Evolutionary conservation across 2,797 vertebrate genomes (phyloP).

Genomic region (Melanotaenia nigrans): DNA sequence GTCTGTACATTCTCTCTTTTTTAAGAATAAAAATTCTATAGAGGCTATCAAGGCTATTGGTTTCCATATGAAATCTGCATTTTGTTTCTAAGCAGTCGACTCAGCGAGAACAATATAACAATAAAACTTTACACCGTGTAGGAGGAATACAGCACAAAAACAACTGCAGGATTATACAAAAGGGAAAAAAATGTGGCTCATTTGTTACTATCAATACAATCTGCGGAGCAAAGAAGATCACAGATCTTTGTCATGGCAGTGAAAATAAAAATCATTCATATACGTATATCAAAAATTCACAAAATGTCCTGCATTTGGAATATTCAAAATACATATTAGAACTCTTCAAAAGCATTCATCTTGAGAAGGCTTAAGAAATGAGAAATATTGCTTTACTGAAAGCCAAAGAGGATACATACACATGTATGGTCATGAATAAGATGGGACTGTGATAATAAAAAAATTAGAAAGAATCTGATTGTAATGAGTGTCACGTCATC

Average conservation of each 20-base stretch:
- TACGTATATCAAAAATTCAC: conserved; percentile 82
- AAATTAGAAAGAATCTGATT: conserved; percentile 3
- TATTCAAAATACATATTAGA: conserved; percentile 82
- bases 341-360: conserved; percentile 69
- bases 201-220: conserved; percentile 74
- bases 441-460: conserved; percentile 18
- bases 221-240: conserved; percentile 76
- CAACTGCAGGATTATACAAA: conserved; percentile 68
- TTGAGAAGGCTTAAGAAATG: conserved; percentile 74
- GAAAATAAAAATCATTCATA: conserved; percentile 77
- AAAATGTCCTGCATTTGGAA: conserved; percentile 85
- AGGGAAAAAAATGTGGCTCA: conserved; percentile 60
- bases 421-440: conserved; percentile 30
- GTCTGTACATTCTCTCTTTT: conserved; percentile 84
- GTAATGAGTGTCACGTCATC: conserved; percentile 14
- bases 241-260: conserved; percentile 83
- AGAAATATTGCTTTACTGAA: conserved; percentile 79
- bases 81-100: conserved; percentile 71
- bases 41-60: conserved; percentile 80
- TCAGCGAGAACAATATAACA: conserved; percentile 58
- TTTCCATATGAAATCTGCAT: conserved; percentile 79
- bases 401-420: conserved; percentile 46
- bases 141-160: conserved; percentile 72
- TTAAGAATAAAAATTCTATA: conserved; percentile 70
- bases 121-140: conserved; percentile 64